A percentile compares a stretch with the other conserved stretches of the same genome.
These are phyloP conservation scores for Microctonus brassicae DNA, from an alignment of 2,888 invertebrate genomes.

Conservation along the genomic window DNA sequence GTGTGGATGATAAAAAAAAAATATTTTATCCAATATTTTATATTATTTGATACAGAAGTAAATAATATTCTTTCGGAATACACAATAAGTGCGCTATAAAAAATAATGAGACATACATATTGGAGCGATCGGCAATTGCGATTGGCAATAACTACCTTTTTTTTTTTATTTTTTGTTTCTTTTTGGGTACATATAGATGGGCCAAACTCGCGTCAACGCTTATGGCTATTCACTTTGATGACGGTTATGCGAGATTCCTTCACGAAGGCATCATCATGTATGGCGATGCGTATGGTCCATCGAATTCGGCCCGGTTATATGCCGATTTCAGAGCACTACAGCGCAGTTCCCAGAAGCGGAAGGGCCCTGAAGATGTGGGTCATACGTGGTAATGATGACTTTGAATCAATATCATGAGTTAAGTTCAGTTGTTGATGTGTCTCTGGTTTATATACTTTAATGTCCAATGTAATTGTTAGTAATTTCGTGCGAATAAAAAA, in stretches of 20 bases:
- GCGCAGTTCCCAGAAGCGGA: slow-evolving; percentile 1
- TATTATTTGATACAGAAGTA: neutral
- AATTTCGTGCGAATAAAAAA: neutral
- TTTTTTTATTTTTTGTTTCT: neutral
- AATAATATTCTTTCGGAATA: neutral
- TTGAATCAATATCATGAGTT: slow-evolving; percentile 2
- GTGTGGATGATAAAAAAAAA: neutral
- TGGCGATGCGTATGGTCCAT: slow-evolving; percentile 8
- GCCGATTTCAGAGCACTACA: neutral
- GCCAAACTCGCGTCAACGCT: neutral
- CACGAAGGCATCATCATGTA: slow-evolving; percentile 32
- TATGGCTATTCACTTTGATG: slow-evolving; percentile 4
- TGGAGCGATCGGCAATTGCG: neutral
- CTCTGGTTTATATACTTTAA: neutral
- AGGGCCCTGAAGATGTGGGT: slow-evolving; percentile 18
- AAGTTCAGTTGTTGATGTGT: neutral
- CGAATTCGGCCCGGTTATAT: slow-evolving; percentile 6
- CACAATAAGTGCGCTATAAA: slow-evolving; percentile 19
- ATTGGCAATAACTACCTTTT: neutral
- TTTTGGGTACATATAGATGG: neutral
- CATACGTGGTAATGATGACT: slow-evolving; percentile 15
- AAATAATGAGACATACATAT: slow-evolving; percentile 14
- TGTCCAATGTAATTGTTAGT: neutral
- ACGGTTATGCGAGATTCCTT: slow-evolving; percentile 32
- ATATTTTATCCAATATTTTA: neutral